Conservation (phyloP, 1,140 invertebrate genomes). For the Drosophila nigrodunni region DNA sequence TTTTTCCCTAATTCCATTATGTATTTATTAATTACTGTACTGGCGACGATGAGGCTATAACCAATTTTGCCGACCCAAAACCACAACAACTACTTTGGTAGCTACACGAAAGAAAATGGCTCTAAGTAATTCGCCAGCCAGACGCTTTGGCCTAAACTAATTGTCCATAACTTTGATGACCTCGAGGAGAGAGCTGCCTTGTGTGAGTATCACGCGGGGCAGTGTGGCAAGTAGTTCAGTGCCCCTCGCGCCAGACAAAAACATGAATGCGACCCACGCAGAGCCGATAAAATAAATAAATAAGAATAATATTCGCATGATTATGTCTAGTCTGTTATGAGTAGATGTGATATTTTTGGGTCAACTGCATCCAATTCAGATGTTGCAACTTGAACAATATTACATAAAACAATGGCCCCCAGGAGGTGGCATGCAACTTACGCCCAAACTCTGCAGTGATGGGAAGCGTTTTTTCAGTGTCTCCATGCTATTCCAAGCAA, state of each 20-base stretch:
- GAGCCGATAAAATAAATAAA: slow-evolving; percentile 39
- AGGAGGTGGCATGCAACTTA: slow-evolving; percentile 65
- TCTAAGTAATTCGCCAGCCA: slow-evolving; percentile 65
- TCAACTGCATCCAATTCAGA: slow-evolving; percentile 36
- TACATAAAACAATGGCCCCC: slow-evolving; percentile 57
- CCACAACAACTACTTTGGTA: slow-evolving; percentile 17
- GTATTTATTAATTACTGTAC: slow-evolving; percentile 55
- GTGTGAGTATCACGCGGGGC: too few species aligned
- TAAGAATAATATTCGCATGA: slow-evolving; percentile 44
- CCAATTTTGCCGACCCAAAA: slow-evolving; percentile 17
- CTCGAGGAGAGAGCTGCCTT: slow-evolving; percentile 51
- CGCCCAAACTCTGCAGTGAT: slow-evolving; percentile 84
- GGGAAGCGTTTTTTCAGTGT: slow-evolving; percentile 84
- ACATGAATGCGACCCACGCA: slow-evolving; percentile 25
- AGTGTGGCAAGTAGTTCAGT: slow-evolving; percentile 44
- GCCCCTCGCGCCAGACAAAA: slow-evolving; percentile 43
- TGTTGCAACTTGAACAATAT: slow-evolving; percentile 13
- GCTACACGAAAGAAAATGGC: not conserved
- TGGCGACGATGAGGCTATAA: slow-evolving; percentile 53
- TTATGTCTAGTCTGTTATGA: slow-evolving; percentile 4
- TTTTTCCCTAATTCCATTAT: slow-evolving; percentile 6
- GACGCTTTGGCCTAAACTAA: slow-evolving; percentile 54
- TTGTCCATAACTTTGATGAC: slow-evolving; percentile 72
- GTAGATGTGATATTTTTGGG: slow-evolving; percentile 39
- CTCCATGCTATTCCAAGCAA: slow-evolving; percentile 54